Conservation (phyloP, 2,113 vertebrate species). For the Dendropsophus ebraccatus region DNA sequence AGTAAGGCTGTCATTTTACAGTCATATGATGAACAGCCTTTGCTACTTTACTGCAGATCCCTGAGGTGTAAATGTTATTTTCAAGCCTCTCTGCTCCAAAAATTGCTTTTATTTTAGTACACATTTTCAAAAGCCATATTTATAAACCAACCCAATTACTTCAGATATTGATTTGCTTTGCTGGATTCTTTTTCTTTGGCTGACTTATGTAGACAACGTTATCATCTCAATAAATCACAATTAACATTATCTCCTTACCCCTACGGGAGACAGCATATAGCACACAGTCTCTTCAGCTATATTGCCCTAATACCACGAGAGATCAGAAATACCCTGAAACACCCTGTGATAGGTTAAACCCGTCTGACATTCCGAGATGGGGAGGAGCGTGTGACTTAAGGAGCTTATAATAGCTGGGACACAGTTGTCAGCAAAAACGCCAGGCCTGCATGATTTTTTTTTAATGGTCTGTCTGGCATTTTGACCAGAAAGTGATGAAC, state of each 20-base stretch:
- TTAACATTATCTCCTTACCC: not conserved
- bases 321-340: not conserved
- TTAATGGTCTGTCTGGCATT: too few species aligned
- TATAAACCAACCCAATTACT: slow-evolving; percentile 19
- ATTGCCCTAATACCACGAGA: not conserved
- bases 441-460: too few species aligned
- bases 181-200: not conserved
- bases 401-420: too few species aligned
- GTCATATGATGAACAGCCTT: slow-evolving; percentile 9
- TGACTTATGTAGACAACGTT: slow-evolving; percentile 12
- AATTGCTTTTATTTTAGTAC: slow-evolving; percentile 16
- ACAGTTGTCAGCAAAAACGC: too few species aligned
- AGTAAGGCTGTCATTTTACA: slow-evolving; percentile 15
- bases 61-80: slow-evolving; percentile 32
- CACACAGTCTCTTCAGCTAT: not conserved
- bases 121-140: not conserved
- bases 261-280: not conserved
- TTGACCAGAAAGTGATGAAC: too few species aligned
- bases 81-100: slow-evolving; percentile 7
- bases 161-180: not conserved
- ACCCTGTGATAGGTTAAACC: not conserved
- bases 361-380: not conserved
- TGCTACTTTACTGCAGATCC: slow-evolving; percentile 2
- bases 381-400: too few species aligned
- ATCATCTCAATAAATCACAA: slow-evolving; percentile 30